phyloP scores from a whole-genome alignment of 2,797 vertebrate species.

The Eulemur albifrons region DNA sequence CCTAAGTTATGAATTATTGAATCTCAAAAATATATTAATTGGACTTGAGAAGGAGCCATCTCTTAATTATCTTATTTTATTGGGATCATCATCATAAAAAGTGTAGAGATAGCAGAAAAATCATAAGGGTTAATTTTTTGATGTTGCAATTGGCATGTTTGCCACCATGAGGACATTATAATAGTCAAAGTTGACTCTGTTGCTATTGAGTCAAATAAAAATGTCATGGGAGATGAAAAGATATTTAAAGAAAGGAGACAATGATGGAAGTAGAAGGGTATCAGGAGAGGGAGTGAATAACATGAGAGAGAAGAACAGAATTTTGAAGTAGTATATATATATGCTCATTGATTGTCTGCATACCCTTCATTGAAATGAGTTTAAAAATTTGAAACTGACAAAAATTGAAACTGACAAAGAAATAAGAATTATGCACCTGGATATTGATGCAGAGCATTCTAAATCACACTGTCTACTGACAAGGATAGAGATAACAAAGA shows the following conservation, averaged over 20 bases:
- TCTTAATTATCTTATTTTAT: background rate
- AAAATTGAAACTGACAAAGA: background rate
- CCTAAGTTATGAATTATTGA: background rate
- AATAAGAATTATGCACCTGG: background rate
- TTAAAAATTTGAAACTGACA: background rate
- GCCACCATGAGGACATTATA: background rate
- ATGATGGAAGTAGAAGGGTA: background rate
- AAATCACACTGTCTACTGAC: background rate
- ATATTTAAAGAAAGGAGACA: background rate
- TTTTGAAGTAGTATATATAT: background rate
- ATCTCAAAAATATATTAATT: background rate
- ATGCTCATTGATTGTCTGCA: background rate
- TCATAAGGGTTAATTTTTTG: background rate
- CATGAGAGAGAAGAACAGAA: background rate
- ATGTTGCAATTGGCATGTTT: background rate
- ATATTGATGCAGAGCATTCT: background rate
- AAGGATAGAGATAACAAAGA: background rate
- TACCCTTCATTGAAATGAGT: background rate
- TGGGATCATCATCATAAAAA: background rate
- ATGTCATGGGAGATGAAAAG: background rate
- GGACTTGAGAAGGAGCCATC: background rate
- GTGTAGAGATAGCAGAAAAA: background rate
- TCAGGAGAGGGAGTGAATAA: no score
- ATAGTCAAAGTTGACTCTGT: background rate
- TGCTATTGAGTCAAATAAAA: background rate